Base-by-base conservation (phyloP, 2,113 vertebrate species). In the Pyxicephalus adspersus region DNA sequence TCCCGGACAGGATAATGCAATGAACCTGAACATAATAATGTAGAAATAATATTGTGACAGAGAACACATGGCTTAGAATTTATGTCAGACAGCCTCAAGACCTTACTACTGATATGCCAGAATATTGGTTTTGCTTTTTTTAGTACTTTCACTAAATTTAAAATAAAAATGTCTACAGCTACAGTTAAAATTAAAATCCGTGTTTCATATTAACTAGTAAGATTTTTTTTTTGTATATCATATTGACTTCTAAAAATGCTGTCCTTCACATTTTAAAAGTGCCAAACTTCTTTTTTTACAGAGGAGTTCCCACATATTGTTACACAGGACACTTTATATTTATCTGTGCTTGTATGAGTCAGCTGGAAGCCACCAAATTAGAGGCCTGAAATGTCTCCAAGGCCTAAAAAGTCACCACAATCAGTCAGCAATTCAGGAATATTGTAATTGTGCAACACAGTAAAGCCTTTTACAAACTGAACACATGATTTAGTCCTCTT, bases 1-100 rank as follows among this genome's bases (percentile, higher is more conserved):
- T 45, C 38, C 3, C 38, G 15, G 2, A 34, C 29, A 73, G 31
- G 19, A 58, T 57, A 70, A 54, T 52, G 45, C 67, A 70, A 20
- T 72, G 23, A 72, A 72, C 68, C 50, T 72, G 28, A 55, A 72
- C 25, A 29, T 26, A 54, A 54, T 51, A 54, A 72, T 72, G 13
- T 70, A 28, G 23, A 70, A 18, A 70, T 26, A 70, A 52, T 70
- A 70, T 70, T 70, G 50, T 70, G 67, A 70, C 26, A 70, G 45
- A 52, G 67, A 29, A 51, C 25, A 72, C 50, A 55, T 29, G 25
- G 52, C 51, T 29, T 55, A 55, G 51, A 72, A n/a, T 54, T 15
- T 72, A 25, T 72, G 26, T 54, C 23, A 54, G 13, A 54, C 68
- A 29, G 28, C 17, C 29, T 50, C 52, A 54, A 55, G 51, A 26